Percentiles rank a stretch among this genome's conserved stretches.
Conservation (phyloP, 2,888 invertebrate genomes). For the Ellobium chinense region DNA sequence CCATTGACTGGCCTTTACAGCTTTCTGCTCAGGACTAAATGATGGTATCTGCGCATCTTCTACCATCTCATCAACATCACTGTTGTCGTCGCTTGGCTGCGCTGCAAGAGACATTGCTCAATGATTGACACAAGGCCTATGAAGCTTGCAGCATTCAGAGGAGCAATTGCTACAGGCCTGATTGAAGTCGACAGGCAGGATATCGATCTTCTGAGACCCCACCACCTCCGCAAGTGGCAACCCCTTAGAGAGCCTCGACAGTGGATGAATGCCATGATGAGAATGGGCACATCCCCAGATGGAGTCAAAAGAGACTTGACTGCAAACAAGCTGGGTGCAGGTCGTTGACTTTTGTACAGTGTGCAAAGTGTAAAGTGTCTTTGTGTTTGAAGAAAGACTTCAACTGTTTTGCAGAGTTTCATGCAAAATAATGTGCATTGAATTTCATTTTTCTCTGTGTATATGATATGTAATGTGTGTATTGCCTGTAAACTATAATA, state of each 20-base stretch:
- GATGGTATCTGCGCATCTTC: conserved; percentile 17
- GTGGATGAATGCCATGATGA: not conserved
- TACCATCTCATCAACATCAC: not conserved
- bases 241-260: not conserved
- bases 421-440: not conserved
- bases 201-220: not conserved
- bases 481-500: too few relatives aligned
- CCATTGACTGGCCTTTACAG: conserved; percentile 36
- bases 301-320: not conserved
- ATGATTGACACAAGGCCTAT: not conserved
- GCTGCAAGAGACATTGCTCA: not conserved
- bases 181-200: not conserved
- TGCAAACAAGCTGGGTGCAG: not conserved
- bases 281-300: not conserved
- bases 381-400: not conserved
- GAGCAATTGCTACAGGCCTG: not conserved
- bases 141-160: too few relatives aligned
- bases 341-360: not conserved
- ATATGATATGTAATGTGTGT: too few relatives aligned
- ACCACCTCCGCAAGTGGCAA: not conserved
- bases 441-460: not conserved
- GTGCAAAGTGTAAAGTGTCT: not conserved
- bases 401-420: not conserved
- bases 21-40: conserved; percentile 23
- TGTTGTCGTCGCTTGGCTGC: not conserved